phyloP scores from a whole-genome alignment of 1,140 invertebrate species.

The Drosophila orena region DNA sequence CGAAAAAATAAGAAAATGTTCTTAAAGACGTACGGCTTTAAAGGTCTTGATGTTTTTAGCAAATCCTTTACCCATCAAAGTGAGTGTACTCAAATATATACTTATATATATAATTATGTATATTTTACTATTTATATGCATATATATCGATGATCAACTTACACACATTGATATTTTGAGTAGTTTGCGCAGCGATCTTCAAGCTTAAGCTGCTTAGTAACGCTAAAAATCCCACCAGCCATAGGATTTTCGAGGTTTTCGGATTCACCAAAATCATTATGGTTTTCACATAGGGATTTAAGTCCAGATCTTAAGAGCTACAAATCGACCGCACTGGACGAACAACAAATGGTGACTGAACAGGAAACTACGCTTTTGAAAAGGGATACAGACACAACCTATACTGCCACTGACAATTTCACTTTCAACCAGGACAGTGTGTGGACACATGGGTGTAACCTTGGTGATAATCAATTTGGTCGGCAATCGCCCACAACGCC shows the following conservation, averaged over 20 bases:
- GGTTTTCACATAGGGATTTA: conserved; percentile 11
- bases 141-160: conserved; percentile 56
- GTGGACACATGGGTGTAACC: conserved; percentile 71
- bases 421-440: conserved; percentile 42
- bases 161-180: conserved; percentile 83
- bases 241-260: conserved; percentile 39
- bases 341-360: conserved; percentile 59
- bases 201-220: conserved; percentile 21
- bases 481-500: conserved; percentile 17
- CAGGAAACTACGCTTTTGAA: conserved; percentile 11
- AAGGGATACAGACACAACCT: conserved; percentile 8
- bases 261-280: conserved; percentile 37
- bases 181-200: conserved; percentile 63
- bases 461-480: conserved; percentile 79
- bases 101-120: too few species aligned
- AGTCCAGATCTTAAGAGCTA: neutral
- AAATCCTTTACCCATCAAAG: too few species aligned
- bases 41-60: too few species aligned
- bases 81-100: too few species aligned
- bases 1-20: too few species aligned
- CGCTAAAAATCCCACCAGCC: conserved; percentile 34
- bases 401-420: conserved; percentile 21
- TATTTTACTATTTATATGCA: neutral
- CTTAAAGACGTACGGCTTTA: too few species aligned
- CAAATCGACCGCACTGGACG: conserved; percentile 43